Evolutionary conservation across 2,888 invertebrate species (phyloP), one percentile per base, ranked within the genome.

Genomic region (Neoscelio sp.): DNA sequence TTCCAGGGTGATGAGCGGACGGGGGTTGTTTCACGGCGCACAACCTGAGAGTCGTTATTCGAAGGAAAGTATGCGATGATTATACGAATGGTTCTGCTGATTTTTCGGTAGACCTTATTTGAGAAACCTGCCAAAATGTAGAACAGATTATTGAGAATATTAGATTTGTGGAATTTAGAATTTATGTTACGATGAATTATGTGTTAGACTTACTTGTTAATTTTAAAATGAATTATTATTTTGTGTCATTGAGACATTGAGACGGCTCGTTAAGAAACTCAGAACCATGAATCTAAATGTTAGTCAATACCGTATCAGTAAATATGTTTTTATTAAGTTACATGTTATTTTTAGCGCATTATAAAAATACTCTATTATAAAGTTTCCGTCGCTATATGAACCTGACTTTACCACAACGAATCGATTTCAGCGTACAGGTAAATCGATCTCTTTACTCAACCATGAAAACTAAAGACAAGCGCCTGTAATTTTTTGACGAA

Each of bases 391-490:
- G 26, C 13, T 26, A 8, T 12, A 62, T 33, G 56, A 46, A 58
- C 35, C 58, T 40, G 40, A 48, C 38, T 38, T 8, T 28, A 42
- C 23, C 40, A 44, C 70, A 42, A 60, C 13, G 50, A 68, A 50
- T 60, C 42, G 35, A 64, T 56, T 42, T 50, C 60, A 42, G 42
- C 42, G 44, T 23, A 42, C 7, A 30, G 18, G 40, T 67, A 75
- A 67, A 67, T 74, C 58, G 74, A 74, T 74, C 40, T 26, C 42
- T 30, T 30, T 48, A 58, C 74, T 65, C 65, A 30, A 40, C 58
- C 58, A 50, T 65, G 74, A 74, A 74, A 70, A 65, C 48, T 30
- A 58, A 74, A 74, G 40, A 52, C 52, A 67, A 54, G 12, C 26
- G n/a, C 26, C 1, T 42, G 52, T 10, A n/a, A 30, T 26, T 26